These are phyloP conservation scores for Malacoraja senta DNA, from an alignment of 2,797 vertebrate species.

Conservation along the genomic window DNA sequence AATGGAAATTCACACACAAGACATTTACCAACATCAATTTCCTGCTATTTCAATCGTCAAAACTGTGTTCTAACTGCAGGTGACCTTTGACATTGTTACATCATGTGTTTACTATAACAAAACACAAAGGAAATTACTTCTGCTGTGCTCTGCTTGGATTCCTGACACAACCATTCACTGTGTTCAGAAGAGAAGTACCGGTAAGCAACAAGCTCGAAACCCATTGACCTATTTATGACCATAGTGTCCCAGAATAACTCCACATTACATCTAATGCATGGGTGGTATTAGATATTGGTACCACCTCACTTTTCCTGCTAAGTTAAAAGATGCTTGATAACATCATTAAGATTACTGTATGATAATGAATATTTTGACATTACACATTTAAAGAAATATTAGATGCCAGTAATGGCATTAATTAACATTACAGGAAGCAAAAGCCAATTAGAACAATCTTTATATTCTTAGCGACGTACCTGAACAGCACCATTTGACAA, in stretches of 20 bases:
- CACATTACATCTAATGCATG: not conserved
- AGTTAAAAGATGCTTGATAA: not conserved
- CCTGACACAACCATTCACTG: not conserved
- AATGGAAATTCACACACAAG: not conserved
- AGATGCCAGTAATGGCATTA: not conserved
- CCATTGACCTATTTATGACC: not conserved
- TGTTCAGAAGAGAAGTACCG: not conserved
- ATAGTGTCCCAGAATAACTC: not conserved
- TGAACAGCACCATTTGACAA: slow-evolving; percentile 65
- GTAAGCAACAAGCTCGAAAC: not conserved
- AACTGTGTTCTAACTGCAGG: not conserved
- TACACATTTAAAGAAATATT: slow-evolving; percentile 10
- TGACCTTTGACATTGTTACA: slow-evolving; percentile 7
- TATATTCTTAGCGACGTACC: slow-evolving; percentile 61
- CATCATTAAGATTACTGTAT: not conserved
- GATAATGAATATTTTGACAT: not conserved
- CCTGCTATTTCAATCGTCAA: not conserved
- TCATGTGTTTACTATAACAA: slow-evolving; percentile 28
- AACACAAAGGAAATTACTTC: not conserved
- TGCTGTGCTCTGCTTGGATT: not conserved
- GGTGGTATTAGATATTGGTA: not conserved
- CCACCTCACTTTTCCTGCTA: not conserved
- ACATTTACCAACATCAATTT: slow-evolving; percentile 7
- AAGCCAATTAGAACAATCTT: not conserved
- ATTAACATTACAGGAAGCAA: not conserved